Evolutionary conservation across 2,113 vertebrate genomes (phyloP), one percentile per base, ranked within the genome.

Genomic region (Brevimyrus niger): DNA sequence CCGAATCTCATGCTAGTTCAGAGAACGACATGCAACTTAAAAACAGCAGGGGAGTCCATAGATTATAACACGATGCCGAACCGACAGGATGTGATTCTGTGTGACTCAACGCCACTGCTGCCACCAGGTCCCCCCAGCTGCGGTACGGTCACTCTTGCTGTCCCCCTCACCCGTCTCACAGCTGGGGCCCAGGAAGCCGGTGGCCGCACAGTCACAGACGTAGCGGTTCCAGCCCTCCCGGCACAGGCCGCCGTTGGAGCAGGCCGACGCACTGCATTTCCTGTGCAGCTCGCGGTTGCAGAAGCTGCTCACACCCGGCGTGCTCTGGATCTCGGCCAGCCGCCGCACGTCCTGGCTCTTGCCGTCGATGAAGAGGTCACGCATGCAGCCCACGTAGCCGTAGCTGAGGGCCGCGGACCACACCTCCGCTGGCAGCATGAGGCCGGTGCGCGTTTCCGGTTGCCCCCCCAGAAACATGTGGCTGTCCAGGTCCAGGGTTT

Each of bases 181-280:
- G 91, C 96, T 97, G 88, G 93, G 92, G 5, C 98, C 98, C 91
- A 98, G 95, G 94, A 95, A 98, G 50, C 97, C 98, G 0, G 97
- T 98, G 91, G 96, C 97, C 0, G 95, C 93, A 92, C 98, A 98
- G 89, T 98, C 97, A 35, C 98, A 98, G 73, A 98, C 94, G 92
- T 97, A 98, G 76, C 98, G 96, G 95, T 98, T 98, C 98, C 98
- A 99, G 61, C 98, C 97, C 91, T 99, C 98, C 3, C 97, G 96
- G 92, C 98, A 99, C 86, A 96, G 73, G 0, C 97, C 98, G 0
- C 93, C 95, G 0, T 97, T 97, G 9, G 92, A 95, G 90, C 98
- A 99, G 17, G 97, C 97, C 3, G 95, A 91, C 0, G 95, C 96
- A 27, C 95, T 95, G 91, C 98, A 98, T 50, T 96, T 95, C 90